These are phyloP conservation scores for Drosophila picticornis DNA, from an alignment of 2,888 invertebrate genomes.

Conservation along the genomic window DNA sequence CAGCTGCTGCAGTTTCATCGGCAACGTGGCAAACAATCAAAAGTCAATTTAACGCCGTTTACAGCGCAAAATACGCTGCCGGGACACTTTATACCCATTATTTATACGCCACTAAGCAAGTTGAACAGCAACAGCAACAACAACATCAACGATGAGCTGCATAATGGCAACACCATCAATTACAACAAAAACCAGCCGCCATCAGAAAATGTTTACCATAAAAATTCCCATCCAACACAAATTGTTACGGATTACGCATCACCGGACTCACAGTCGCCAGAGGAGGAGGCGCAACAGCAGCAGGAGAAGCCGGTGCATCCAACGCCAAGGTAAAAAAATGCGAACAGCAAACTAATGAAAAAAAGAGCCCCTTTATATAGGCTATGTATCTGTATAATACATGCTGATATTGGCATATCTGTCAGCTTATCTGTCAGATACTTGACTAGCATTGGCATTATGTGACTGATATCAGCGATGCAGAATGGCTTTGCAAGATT, in stretches of 20 bases:
- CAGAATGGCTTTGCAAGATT: constrained; percentile 25
- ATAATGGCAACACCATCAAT: constrained; percentile 70
- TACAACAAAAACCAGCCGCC: constrained; percentile 61
- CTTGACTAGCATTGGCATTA: constrained; percentile 13
- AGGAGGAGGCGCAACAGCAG: constrained; percentile 33
- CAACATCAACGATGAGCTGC: constrained; percentile 51
- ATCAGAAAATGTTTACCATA: constrained; percentile 69
- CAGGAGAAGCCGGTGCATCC: constrained; percentile 44
- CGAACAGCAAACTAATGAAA: not conserved
- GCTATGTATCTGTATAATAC: constrained; percentile 13
- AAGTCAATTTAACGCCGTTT: constrained; percentile 86
- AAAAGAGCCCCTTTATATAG: not conserved
- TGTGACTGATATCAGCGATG: constrained; percentile 3
- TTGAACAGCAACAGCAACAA: constrained; percentile 34
- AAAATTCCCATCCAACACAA: constrained; percentile 76
- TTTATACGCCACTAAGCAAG: constrained; percentile 83
- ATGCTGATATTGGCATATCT: not conserved
- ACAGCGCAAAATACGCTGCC: constrained; percentile 86
- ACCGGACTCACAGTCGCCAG: constrained; percentile 29
- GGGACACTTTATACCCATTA: constrained; percentile 87
- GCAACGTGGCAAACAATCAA: constrained; percentile 82
- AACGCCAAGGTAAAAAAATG: constrained; percentile 57
- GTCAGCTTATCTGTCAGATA: constrained; percentile 9
- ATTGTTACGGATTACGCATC: constrained; percentile 71
- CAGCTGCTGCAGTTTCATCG: constrained; percentile 60